Base-by-base conservation (phyloP, 2,888 invertebrate genomes). In the Lepidocyrtoides sp. region DNA sequence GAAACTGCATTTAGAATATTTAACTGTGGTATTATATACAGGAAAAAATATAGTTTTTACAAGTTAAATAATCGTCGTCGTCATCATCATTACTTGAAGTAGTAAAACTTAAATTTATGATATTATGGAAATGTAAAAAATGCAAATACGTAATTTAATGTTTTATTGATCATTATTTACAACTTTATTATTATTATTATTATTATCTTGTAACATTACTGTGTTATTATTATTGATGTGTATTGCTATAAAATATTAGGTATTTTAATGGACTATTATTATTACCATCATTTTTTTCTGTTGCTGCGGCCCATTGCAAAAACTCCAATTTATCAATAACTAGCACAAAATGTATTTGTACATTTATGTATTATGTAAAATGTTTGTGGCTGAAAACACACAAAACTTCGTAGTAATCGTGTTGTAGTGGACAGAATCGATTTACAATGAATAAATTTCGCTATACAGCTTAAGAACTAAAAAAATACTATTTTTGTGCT, bases 11-110 rank as follows among this genome's bases (percentile, higher is more conserved):
- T n/a, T 63, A 63, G 29, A 23, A 63, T 63, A 57, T 57, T 57
- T 63, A 69, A 36, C 36, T 69, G 36, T 69, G 69, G 69, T 69
- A 69, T 69, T 69, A 66, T 66, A 8, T 66, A 17, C 14, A n/a
- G 32, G n/a, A 17, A 69, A 12, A 63, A 63, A 63, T 3, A 29
- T 69, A 69, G 36, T 69, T 69, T 69, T 69, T 69, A 63, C 63
- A 32, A 63, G 10, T n/a, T 63, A 69, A n/a, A n/a, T n/a, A n/a
- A n/a, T n/a, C n/a, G n/a, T n/a, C n/a, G n/a, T n/a, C n/a, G n/a
- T n/a, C 36, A 36, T 69, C 36, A 69, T 66, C 69, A 36, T 17
- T 17, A 36, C n/a, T 41, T 29, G 29, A 63, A 10, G 36, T 32
- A 14, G 32, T 32, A 12, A 29, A 29, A 66, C 12, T 20, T 57